Conservation (phyloP, 53 echinoderm and acorn worm species). For the Holothuria leucospilota region DNA sequence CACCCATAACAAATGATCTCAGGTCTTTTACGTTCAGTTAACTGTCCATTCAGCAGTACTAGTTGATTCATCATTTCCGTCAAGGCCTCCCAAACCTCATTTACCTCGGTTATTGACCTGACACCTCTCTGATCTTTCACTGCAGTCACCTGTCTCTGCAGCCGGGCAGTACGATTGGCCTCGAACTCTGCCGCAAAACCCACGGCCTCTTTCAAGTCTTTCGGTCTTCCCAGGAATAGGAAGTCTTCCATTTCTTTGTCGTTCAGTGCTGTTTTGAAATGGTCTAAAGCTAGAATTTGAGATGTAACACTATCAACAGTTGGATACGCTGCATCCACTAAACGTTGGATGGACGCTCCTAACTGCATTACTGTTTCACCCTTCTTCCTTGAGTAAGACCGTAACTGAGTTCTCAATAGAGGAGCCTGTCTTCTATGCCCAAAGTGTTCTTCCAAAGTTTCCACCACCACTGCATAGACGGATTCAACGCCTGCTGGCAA, state of each 20-base stretch:
- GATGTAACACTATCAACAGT: background rate
- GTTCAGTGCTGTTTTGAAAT: background rate
- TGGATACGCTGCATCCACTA: background rate
- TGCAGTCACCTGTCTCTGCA: no score
- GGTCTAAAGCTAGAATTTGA: background rate
- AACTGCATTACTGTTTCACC: background rate
- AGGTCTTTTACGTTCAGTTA: no score
- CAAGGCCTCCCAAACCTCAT: no score
- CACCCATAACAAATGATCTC: no score
- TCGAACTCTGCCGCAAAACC: background rate
- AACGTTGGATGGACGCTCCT: background rate
- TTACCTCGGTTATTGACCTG: no score
- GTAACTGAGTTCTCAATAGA: background rate
- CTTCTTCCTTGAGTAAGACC: background rate
- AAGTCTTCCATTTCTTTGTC: background rate
- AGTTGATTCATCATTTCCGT: no score
- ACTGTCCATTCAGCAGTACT: no score
- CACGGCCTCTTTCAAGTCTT: background rate
- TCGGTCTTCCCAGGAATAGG: background rate
- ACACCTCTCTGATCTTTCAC: no score
- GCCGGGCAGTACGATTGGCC: slow-evolving; percentile 2
- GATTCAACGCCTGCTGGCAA: no score
- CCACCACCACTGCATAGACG: no score
- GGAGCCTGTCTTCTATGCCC: background rate
- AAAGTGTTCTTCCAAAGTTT: no score